Base-by-base conservation (phyloP, 2,797 vertebrate genomes). In the Synanceia verrucosa region DNA sequence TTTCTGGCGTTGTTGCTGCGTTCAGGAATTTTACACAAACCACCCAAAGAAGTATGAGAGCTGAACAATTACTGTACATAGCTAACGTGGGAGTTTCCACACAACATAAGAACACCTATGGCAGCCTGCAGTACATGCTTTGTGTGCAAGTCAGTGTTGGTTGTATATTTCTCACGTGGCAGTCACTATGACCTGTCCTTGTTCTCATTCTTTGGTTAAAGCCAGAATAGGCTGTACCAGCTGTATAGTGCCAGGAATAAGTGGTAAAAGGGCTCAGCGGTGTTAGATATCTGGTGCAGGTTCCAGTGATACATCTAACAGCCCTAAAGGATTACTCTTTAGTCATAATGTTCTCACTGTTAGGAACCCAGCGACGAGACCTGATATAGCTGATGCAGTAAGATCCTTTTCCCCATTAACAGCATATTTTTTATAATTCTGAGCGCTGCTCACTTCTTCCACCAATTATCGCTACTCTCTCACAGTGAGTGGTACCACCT, bases 51-150 rank as follows among this genome's bases (percentile, higher is more conserved):
- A 31, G 55, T 60, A 53, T 8, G 24, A 76, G 51, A 51, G 51
- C 29, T 21, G 53, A 69, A 51, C 26, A 61, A 60, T 78, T 72
- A 41, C 18, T 41, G 39, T 41, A 64, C 43, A 83, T 72, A 76
- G 78, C 37, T 18, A 73, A 78, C 62, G 75, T 80, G 67, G 67
- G 56, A 50, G 80, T 76, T 81, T 56, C 65, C 4, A 76, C 41
- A 46, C 34, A 52, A 26, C 10, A 48, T 33, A 57, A 73, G 43
- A 74, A 61, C 46, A 76, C 37, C 61, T 19, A 52, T 23, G 14
- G 4, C 41, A 69, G 50, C 56, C n/a, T 44, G n/a, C 13, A 47
- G 4, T 29, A 29, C 6, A 29, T 48, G 19, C 23, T 70, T 60
- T 64, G 39, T 46, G 64, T 68, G 36, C 8, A 28, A 10, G 31